Percentiles rank a stretch among this genome's conserved stretches.
Conservation (phyloP, 2,113 vertebrate genomes). For the Catharus fuscescens region DNA sequence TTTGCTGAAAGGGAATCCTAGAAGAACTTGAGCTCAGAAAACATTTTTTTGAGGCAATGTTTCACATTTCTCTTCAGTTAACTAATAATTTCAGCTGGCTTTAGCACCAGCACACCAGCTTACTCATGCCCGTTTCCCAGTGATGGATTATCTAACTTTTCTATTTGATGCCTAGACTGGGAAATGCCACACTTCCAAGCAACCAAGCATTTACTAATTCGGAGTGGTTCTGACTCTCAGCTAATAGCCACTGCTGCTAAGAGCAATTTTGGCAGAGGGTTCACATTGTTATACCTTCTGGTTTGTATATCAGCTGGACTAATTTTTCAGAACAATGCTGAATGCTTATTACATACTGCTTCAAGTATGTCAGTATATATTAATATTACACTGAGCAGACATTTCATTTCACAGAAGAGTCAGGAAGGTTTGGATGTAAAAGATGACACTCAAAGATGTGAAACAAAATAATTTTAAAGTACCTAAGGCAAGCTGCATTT, state of each 20-base stretch:
- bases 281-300: neutral
- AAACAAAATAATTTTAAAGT: neutral
- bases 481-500: neutral
- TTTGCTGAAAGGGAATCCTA: neutral
- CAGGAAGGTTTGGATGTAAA: neutral
- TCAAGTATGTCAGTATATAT: neutral
- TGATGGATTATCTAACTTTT: neutral
- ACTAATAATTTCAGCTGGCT: neutral
- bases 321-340: constrained; percentile 16
- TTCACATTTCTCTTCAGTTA: neutral
- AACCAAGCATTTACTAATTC: neutral
- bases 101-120: neutral
- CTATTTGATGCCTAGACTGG: neutral
- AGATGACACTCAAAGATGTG: neutral
- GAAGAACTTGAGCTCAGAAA: neutral
- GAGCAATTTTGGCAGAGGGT: neutral
- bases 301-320: neutral
- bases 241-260: neutral
- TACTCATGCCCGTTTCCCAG: neutral
- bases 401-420: neutral
- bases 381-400: neutral
- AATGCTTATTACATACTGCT: neutral
- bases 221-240: neutral
- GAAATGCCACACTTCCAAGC: neutral
- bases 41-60: neutral